These are phyloP conservation scores for Aphrocallistes beatrix DNA, from an alignment of 37 sponge, comb jelly and placozoan species.

Conservation along the genomic window DNA sequence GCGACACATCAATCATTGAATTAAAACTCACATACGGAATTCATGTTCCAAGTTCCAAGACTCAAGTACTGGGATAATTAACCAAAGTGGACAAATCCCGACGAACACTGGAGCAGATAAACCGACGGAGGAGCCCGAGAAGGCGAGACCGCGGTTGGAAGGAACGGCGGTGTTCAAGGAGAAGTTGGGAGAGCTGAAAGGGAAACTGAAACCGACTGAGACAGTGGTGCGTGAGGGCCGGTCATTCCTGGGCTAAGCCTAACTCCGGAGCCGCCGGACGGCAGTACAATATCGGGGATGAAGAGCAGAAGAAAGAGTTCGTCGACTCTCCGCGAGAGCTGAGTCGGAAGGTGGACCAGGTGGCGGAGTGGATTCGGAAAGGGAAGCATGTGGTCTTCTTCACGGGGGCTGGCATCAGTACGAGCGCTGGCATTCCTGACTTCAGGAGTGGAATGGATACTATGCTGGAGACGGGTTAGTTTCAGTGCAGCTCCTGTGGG, in stretches of 20 bases:
- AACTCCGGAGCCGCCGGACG: neutral
- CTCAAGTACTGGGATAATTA: too few species aligned
- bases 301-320: slow-evolving; percentile 71
- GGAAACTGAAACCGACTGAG: slow-evolving; percentile 46
- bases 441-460: slow-evolving; percentile 84
- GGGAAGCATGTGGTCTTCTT: slow-evolving; percentile 55
- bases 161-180: neutral
- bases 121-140: too few species aligned
- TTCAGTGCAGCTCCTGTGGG: too few species aligned
- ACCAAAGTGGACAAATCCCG: too few species aligned
- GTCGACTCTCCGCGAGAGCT: slow-evolving; percentile 44
- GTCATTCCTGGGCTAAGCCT: too few species aligned
- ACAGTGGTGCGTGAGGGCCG: slow-evolving; percentile 31
- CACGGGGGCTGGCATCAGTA: slow-evolving; percentile 85
- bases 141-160: neutral
- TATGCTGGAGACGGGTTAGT: slow-evolving; percentile 63
- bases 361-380: slow-evolving; percentile 43
- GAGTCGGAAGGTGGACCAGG: slow-evolving; percentile 37
- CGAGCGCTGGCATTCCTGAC: slow-evolving; percentile 76
- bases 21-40: too few species aligned
- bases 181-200: slow-evolving; percentile 26
- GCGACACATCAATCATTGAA: too few species aligned
- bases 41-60: too few species aligned
- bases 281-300: slow-evolving; percentile 51
- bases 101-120: too few species aligned